Evolutionary conservation across 2,888 invertebrate species (phyloP).

Genomic region (Poecilobothrus nobilitatus): DNA sequence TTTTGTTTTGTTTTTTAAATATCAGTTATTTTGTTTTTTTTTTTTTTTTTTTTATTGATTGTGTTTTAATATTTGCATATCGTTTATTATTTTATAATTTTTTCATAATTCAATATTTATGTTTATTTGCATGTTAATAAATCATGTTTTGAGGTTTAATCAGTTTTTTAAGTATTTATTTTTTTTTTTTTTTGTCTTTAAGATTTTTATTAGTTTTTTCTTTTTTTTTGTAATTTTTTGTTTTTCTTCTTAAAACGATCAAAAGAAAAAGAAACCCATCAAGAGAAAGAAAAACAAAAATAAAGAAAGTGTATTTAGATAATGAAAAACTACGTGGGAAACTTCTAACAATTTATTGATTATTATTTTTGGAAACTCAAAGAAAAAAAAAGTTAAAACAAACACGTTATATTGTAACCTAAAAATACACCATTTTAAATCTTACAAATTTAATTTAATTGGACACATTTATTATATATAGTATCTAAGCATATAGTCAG

Average conservation of each 20-base stretch:
- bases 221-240: not conserved
- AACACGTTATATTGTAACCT: too few relatives aligned
- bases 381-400: too few relatives aligned
- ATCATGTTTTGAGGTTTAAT: conserved; percentile 2
- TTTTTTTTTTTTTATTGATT: not conserved
- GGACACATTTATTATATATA: too few relatives aligned
- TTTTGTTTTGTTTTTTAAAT: not conserved
- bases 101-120: conserved; percentile 6
- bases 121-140: not conserved
- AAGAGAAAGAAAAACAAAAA: not conserved
- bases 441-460: too few relatives aligned
- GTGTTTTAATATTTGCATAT: conserved; percentile 2
- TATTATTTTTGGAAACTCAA: too few relatives aligned
- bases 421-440: too few relatives aligned
- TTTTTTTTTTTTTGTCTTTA: not conserved
- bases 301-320: not conserved
- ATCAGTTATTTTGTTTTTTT: not conserved
- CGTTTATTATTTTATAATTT: conserved; percentile 6
- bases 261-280: too few relatives aligned
- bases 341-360: too few relatives aligned
- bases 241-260: too few relatives aligned
- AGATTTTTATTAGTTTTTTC: not conserved
- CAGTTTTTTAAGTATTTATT: not conserved
- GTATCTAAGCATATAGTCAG: too few relatives aligned
- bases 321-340: not conserved